These are phyloP conservation scores for Berghia stephanieae DNA, from an alignment of 1,140 invertebrate species.

Conservation along the genomic window DNA sequence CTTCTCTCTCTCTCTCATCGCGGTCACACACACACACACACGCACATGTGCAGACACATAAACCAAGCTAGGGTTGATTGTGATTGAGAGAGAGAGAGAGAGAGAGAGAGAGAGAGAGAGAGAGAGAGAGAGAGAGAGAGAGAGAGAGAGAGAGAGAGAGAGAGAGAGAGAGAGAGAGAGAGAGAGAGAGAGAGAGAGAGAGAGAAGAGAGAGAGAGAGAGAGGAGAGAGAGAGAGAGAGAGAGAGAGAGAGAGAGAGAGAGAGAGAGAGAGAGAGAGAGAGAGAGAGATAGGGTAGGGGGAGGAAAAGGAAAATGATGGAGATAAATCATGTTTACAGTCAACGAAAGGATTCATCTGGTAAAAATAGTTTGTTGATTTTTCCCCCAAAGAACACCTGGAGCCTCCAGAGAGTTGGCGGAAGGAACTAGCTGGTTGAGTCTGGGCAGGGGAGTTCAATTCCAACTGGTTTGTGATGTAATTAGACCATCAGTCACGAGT, in stretches of 20 bases:
- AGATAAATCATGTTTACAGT: neutral
- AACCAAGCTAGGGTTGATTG: neutral
- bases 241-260: neutral
- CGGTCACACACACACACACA: neutral
- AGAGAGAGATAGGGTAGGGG: neutral
- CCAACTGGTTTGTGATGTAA: too few relatives aligned
- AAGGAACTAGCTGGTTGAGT: too few relatives aligned
- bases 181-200: neutral
- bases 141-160: neutral
- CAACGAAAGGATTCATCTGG: too few relatives aligned
- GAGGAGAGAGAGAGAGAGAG: neutral
- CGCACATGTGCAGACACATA: neutral
- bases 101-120: neutral
- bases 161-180: slow-evolving; percentile 5
- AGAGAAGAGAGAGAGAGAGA: neutral
- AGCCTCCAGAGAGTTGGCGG: too few relatives aligned
- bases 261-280: neutral
- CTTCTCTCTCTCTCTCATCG: neutral
- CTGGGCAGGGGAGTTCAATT: too few relatives aligned
- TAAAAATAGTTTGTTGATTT: too few relatives aligned
- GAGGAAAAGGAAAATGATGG: neutral
- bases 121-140: neutral
- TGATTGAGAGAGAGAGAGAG: slow-evolving; percentile 1
- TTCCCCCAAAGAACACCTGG: too few relatives aligned
- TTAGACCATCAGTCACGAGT: neutral